Evolutionary conservation across 2,797 vertebrate species (phyloP).

Genomic region (Neosilurus hyrtlii): DNA sequence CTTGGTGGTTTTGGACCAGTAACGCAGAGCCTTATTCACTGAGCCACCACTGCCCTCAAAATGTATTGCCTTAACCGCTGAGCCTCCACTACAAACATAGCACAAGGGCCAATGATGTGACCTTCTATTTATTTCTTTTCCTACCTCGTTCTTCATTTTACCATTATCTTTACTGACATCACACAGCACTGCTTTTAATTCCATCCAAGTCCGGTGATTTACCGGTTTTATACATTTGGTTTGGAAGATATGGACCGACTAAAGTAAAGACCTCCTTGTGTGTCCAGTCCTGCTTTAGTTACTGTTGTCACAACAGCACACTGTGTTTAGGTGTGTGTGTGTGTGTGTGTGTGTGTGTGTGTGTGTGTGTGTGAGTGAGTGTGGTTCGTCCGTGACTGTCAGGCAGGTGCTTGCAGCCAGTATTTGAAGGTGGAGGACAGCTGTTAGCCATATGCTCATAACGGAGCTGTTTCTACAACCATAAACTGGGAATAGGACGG

Average conservation of each 20-base stretch:
- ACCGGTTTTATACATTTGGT: slow-evolving; percentile 5
- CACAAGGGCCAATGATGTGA: background rate
- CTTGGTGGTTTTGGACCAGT: too few relatives aligned
- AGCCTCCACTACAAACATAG: background rate
- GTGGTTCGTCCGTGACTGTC: slow-evolving; percentile 28
- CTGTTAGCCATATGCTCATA: slow-evolving; percentile 61
- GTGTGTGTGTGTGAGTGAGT: slow-evolving; percentile 30
- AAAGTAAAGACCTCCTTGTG: slow-evolving; percentile 43
- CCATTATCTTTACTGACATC: slow-evolving; percentile 14
- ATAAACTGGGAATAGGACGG: slow-evolving; percentile 49
- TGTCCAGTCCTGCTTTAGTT: slow-evolving; percentile 56
- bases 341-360: slow-evolving; percentile 11
- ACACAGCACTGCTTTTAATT: slow-evolving; percentile 8
- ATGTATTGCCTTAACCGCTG: background rate
- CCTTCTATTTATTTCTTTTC: slow-evolving; percentile 24
- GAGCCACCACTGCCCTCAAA: background rate
- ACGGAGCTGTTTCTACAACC: slow-evolving; percentile 45
- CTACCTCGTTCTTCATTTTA: background rate
- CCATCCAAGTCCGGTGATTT: background rate
- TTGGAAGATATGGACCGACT: slow-evolving; percentile 20
- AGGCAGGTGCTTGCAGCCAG: slow-evolving; percentile 56
- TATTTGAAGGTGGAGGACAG: slow-evolving; percentile 56
- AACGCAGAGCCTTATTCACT: too few relatives aligned
- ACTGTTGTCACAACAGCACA: slow-evolving; percentile 59
- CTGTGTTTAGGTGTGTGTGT: slow-evolving; percentile 45